Percentiles rank a stretch among this genome's conserved stretches.
Evolutionary conservation across 2,888 invertebrate species (phyloP).

Genomic region (Drosophila mimetica): DNA sequence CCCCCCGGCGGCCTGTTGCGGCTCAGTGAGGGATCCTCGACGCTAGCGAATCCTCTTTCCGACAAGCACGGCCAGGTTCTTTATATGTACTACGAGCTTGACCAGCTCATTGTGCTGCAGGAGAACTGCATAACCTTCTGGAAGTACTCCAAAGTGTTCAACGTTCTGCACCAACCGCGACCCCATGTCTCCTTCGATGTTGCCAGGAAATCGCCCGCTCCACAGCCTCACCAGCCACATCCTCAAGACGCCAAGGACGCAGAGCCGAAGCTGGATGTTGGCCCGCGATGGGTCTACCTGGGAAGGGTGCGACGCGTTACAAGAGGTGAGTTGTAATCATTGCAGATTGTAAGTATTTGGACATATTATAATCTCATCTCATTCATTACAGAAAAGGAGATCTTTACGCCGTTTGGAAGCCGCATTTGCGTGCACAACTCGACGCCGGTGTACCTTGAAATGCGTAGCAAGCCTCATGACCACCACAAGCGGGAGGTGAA

Average conservation of each 20-base stretch:
- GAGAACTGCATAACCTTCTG: conserved; percentile 81
- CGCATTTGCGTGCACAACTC: conserved; percentile 83
- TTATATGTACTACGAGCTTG: conserved; percentile 81
- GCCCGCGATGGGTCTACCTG: conserved; percentile 76
- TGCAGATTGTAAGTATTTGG: conserved; percentile 15
- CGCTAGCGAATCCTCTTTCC: conserved; percentile 80
- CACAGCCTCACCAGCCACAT: background rate
- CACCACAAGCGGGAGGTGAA: conserved; percentile 80
- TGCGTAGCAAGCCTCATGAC: conserved; percentile 78
- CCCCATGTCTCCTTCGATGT: background rate
- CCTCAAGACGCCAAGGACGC: background rate
- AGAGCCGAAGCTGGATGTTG: conserved; percentile 22
- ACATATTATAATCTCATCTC: background rate
- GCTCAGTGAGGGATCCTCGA: conserved; percentile 53
- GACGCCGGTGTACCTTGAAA: conserved; percentile 83
- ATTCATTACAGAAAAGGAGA: conserved; percentile 76
- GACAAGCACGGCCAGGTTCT: conserved; percentile 77
- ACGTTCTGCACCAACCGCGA: conserved; percentile 62
- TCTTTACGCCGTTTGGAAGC: conserved; percentile 77
- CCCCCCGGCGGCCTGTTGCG: conserved; percentile 58
- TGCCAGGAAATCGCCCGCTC: background rate
- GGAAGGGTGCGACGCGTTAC: conserved; percentile 78
- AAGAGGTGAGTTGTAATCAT: conserved; percentile 66
- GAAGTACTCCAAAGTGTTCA: conserved; percentile 81
- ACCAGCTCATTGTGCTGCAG: conserved; percentile 82